Percentiles rank a stretch among this genome's conserved stretches.
phyloP scores from a whole-genome alignment of 2,888 invertebrate species.

The Cynaeus angustus region DNA sequence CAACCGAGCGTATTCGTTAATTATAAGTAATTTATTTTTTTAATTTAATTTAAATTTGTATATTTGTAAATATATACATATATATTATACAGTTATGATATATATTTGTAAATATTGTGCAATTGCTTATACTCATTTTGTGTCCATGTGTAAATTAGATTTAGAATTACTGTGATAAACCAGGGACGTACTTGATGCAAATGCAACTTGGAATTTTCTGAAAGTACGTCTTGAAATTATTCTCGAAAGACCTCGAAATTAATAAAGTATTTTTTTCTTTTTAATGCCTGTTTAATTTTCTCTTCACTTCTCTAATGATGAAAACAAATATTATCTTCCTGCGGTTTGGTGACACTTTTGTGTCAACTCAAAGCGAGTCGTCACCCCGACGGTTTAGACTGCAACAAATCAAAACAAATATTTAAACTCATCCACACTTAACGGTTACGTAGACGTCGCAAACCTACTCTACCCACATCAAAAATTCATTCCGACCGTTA shows the following conservation, averaged over 20 bases:
- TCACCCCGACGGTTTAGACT: conserved; percentile 44
- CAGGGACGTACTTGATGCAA: not conserved
- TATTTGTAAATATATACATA: too few species aligned
- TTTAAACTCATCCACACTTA: conserved; percentile 38
- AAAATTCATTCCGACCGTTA: conserved; percentile 18
- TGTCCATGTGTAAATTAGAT: conserved; percentile 8
- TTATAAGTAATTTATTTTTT: conserved; percentile 26
- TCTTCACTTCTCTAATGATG: conserved; percentile 53
- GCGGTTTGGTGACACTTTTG: conserved; percentile 57
- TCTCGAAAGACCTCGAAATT: conserved; percentile 1
- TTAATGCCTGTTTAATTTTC: conserved; percentile 42
- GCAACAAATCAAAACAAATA: conserved; percentile 42
- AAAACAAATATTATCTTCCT: conserved; percentile 63
- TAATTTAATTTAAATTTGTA: conserved; percentile 9
- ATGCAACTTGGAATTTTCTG: not conserved
- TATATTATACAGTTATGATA: too few species aligned
- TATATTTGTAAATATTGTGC: conserved; percentile 4
- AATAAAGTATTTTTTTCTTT: conserved; percentile 43
- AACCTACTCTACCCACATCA: conserved; percentile 5
- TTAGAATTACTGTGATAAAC: conserved; percentile 40
- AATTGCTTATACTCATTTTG: not conserved
- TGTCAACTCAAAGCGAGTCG: conserved; percentile 46
- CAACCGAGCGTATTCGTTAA: too few species aligned
- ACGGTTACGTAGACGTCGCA: conserved; percentile 23
- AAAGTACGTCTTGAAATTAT: not conserved